A percentile compares a stretch with the other conserved stretches of the same genome.
These are phyloP conservation scores for Pasiphila rectangulata DNA, from an alignment of 2,888 invertebrate genomes.

Conservation along the genomic window DNA sequence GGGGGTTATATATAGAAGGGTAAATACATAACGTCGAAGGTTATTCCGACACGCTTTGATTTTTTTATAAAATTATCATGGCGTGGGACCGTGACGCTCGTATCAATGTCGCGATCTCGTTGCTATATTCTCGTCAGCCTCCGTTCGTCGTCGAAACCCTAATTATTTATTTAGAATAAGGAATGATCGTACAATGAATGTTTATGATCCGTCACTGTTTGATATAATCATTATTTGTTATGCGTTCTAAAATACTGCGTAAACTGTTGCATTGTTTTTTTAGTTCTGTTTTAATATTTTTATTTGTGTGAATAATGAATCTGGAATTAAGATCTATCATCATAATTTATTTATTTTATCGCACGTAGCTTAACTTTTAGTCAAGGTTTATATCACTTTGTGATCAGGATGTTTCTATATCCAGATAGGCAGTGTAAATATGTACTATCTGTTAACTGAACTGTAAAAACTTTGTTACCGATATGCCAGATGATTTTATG, in stretches of 20 bases:
- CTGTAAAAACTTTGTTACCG: conserved; percentile 27
- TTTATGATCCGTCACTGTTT: conserved; percentile 22
- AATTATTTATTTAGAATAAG: conserved; percentile 60
- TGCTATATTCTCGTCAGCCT: neutral
- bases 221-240: conserved; percentile 9
- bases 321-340: conserved; percentile 49
- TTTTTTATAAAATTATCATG: too few relatives aligned
- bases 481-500: conserved; percentile 61
- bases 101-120: neutral
- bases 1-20: too few relatives aligned
- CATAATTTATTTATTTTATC: conserved; percentile 33
- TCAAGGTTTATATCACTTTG: neutral
- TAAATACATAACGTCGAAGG: too few relatives aligned
- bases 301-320: conserved; percentile 9
- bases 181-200: conserved; percentile 45
- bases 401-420: conserved; percentile 14
- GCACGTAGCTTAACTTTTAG: conserved; percentile 21
- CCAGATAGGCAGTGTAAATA: conserved; percentile 38
- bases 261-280: conserved; percentile 11
- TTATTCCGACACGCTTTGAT: too few relatives aligned
- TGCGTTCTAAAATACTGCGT: conserved; percentile 10
- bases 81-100: too few relatives aligned
- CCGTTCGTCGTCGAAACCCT: neutral
- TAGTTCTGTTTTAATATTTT: conserved; percentile 14
- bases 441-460: conserved; percentile 38